Conservation (phyloP, 2,888 invertebrate species). For the Eupeodes latifasciatus region DNA sequence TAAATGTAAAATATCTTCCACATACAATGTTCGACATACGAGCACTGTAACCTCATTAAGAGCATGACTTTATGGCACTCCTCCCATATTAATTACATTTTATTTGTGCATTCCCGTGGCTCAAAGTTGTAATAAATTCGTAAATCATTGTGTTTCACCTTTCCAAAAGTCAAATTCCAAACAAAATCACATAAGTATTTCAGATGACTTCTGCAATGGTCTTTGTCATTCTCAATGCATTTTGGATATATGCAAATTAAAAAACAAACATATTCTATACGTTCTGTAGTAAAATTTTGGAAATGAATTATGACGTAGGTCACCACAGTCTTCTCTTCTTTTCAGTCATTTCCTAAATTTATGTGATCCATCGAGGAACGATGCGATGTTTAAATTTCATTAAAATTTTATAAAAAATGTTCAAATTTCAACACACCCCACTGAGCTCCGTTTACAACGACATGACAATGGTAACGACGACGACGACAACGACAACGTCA, state of each 20-base stretch:
- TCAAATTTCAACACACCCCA: slow-evolving; percentile 16
- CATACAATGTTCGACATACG: slow-evolving; percentile 34
- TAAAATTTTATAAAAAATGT: slow-evolving; percentile 36
- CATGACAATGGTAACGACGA: not conserved
- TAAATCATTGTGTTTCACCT: not conserved
- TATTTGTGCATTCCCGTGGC: not conserved
- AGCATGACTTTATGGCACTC: slow-evolving; percentile 58
- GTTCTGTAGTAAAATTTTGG: slow-evolving; percentile 34
- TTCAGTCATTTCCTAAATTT: slow-evolving; percentile 9
- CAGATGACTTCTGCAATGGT: not conserved
- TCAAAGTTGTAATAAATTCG: not conserved
- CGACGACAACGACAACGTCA: not conserved
- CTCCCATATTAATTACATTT: slow-evolving; percentile 64
- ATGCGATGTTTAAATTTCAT: slow-evolving; percentile 54
- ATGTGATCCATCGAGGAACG: slow-evolving; percentile 34
- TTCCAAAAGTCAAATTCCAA: not conserved
- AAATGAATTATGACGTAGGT: slow-evolving; percentile 27
- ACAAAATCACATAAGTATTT: slow-evolving; percentile 44
- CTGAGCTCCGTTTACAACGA: slow-evolving; percentile 7
- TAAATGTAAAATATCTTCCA: not conserved
- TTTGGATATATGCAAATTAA: slow-evolving; percentile 58
- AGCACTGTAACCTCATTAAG: slow-evolving; percentile 55
- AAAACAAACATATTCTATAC: slow-evolving; percentile 9
- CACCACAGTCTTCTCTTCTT: not conserved
- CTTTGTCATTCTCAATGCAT: not conserved